Base-by-base conservation (phyloP, 2,113 vertebrate genomes). In the Leucosticte australis region DNA sequence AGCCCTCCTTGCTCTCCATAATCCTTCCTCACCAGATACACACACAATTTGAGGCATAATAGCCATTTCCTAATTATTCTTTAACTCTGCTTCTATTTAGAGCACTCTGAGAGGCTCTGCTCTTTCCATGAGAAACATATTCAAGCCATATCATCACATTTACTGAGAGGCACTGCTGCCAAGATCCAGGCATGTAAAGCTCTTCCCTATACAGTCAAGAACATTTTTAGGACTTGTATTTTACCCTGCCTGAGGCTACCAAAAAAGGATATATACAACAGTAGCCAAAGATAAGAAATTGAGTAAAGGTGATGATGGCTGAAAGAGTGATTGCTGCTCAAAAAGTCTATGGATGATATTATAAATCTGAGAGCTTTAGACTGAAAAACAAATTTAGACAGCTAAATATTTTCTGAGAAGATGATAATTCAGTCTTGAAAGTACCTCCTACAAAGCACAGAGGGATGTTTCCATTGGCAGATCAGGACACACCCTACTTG, bases 41-140 rank as follows among this genome's bases (percentile, higher is more conserved):
- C 22, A 24, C 33, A 74, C 7, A 35, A 42, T 52, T 31, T 87
- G 52, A 73, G 75, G 55, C 77, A 33, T 27, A 94, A 76, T 41
- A 85, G 26, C n/a, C 14, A 76, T 73, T 90, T 85, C 20, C 71
- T 93, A 90, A 92, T 92, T 90, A 90, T 77, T 76, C 82, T 68
- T 17, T 69, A 69, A 69, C 46, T 92, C 26, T 5, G 46, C 49
- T 95, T 85, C 67, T 92, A 69, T 93, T 93, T 90, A 62, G 63
- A 94, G 67, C 13, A 3, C 37, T 73, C 31, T 7, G 24, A 79
- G 31, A 69, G 10, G 59, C 76, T 94, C 70, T 83, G 63, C 41
- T 84, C 33, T 42, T 53, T 30, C 52, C 33, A 46, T 14, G 37
- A 83, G 74, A 73, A 91, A 53, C 21, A 44, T 33, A 52, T 60